Evolutionary conservation across 2,888 invertebrate species (phyloP), one percentile per base, ranked within the genome.

Genomic region (Branchellion lobata): DNA sequence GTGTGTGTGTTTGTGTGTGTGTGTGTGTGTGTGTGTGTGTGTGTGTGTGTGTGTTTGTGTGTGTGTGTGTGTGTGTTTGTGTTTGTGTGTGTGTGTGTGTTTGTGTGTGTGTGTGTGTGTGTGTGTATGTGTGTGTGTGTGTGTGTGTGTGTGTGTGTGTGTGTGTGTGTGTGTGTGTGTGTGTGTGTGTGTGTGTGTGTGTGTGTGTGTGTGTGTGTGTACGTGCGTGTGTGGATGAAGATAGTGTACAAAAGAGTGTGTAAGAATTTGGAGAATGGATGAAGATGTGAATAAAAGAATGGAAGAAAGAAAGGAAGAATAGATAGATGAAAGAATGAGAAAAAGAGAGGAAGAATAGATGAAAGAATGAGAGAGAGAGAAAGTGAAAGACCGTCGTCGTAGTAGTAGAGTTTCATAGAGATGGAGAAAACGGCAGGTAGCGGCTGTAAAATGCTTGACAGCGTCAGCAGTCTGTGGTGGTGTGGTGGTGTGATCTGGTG

Each of bases 341-440:
- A 75, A 75, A 1, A 47, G 31, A 27, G n/a, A 3, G 18, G 27
- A 29, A 11, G 1, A 51, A 29, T 69, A 69, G 3, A 11, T n/a
- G n/a, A n/a, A n/a, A n/a, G n/a, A n/a, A n/a, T n/a, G n/a, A n/a
- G n/a, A n/a, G n/a, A n/a, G n/a, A n/a, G n/a, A n/a, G n/a, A n/a
- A n/a, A n/a, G n/a, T n/a, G n/a, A n/a, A n/a, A n/a, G 81, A 86
- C 86, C 86, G 74, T 88, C 87, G 84, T 88, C 88, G 85, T 87
- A 87, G 81, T 88, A 88, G 31, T 86, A 83, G 1, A 88, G 84
- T 81, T 87, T 88, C 87, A 88, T 88, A 71, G 87, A 86, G 84
- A 88, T 85, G 84, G 86, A 85, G 65, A 87, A 85, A 81, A 86
- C 85, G 75, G 86, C 85, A 29, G 88, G 88, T 21, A 88, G 83